These are phyloP conservation scores for Bombus huntii DNA, from an alignment of 1,140 invertebrate species.

Conservation along the genomic window DNA sequence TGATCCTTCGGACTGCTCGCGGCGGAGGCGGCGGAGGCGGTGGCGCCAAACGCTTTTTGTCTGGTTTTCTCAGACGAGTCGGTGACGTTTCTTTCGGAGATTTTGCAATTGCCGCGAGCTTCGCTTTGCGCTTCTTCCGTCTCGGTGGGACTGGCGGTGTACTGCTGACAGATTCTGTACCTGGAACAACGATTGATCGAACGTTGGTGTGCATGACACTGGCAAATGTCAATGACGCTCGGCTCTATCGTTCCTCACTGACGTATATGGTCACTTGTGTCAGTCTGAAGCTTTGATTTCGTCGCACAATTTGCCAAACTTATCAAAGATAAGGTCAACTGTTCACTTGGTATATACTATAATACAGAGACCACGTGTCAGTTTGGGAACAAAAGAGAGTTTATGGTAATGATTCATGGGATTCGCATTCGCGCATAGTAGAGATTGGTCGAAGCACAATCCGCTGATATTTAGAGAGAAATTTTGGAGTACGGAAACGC, in stretches of 20 bases:
- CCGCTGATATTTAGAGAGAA: background rate
- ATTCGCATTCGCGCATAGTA: slow-evolving; percentile 33
- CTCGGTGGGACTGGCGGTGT: slow-evolving; percentile 79
- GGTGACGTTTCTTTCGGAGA: slow-evolving; percentile 5
- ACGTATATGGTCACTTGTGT: background rate
- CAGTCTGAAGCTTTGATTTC: background rate
- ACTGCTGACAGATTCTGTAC: slow-evolving; percentile 58
- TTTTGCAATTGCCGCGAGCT: slow-evolving; percentile 28
- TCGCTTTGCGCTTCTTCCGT: slow-evolving; percentile 74
- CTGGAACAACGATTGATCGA: slow-evolving; percentile 69
- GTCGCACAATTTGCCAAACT: background rate
- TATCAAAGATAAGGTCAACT: no score
- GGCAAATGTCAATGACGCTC: background rate
- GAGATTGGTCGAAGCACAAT: background rate
- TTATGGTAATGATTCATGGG: background rate
- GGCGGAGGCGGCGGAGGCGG: slow-evolving; percentile 48
- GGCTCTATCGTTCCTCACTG: background rate
- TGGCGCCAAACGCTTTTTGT: slow-evolving; percentile 63
- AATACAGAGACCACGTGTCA: background rate
- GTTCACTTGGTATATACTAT: background rate
- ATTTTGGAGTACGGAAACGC: slow-evolving; percentile 63
- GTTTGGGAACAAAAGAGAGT: background rate
- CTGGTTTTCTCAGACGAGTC: slow-evolving; percentile 21
- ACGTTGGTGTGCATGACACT: background rate
- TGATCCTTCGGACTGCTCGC: slow-evolving; percentile 52